These are phyloP conservation scores for Allygus modestus DNA, from an alignment of 2,888 invertebrate species.

Conservation along the genomic window DNA sequence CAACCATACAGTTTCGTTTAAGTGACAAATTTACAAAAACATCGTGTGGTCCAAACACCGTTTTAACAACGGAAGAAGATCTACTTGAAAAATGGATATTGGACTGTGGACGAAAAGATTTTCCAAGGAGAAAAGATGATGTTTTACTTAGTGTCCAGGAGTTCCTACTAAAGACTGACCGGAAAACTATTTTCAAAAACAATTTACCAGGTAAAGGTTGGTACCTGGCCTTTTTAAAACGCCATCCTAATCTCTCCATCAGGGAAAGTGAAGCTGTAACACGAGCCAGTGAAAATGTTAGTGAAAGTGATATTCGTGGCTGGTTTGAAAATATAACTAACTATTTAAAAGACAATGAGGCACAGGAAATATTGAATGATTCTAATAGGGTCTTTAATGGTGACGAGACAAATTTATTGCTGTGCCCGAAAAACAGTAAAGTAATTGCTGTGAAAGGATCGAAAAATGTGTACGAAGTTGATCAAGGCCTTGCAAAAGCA, in stretches of 20 bases:
- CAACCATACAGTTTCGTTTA: slow-evolving; percentile 46
- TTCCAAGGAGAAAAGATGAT: slow-evolving; percentile 71
- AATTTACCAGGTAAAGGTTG: no score
- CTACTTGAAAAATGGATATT: slow-evolving; percentile 60
- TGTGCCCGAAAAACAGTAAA: slow-evolving; percentile 71
- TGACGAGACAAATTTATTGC: slow-evolving; percentile 70
- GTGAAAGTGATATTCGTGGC: no score
- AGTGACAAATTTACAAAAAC: slow-evolving; percentile 6
- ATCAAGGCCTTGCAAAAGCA: slow-evolving; percentile 71
- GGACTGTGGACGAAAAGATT: slow-evolving; percentile 67
- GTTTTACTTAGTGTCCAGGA: slow-evolving; percentile 64
- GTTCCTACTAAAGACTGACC: no score
- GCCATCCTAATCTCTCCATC: not conserved
- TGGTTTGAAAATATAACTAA: no score
- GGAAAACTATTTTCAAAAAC: no score
- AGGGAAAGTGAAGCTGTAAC: no score
- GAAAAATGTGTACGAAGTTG: slow-evolving; percentile 73
- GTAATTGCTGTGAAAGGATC: slow-evolving; percentile 66
- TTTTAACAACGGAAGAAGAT: slow-evolving; percentile 29
- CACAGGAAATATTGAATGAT: no score
- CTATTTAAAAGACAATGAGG: no score
- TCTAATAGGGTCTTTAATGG: no score
- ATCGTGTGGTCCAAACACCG: slow-evolving; percentile 40
- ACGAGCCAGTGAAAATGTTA: no score
- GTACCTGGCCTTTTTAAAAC: not conserved